phyloP scores from a whole-genome alignment of 2,888 invertebrate genomes.

The Troilus luridus region DNA sequence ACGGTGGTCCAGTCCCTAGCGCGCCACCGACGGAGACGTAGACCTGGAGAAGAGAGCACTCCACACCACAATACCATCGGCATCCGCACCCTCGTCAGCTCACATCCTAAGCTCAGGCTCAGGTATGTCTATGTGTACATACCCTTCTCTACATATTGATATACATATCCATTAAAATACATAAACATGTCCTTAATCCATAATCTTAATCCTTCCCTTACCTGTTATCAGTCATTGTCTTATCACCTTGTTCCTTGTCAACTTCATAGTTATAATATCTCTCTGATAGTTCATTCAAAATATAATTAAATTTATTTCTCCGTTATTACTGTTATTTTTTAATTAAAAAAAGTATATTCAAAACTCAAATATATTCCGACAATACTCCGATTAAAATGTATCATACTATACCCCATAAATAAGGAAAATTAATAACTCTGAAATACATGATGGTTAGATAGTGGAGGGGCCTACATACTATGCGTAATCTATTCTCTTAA shows the following conservation, averaged over 20 bases:
- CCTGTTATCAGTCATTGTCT: conserved; percentile 27
- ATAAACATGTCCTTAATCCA: neutral
- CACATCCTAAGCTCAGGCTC: neutral
- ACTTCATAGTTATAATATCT: neutral
- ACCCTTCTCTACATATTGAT: neutral
- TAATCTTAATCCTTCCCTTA: neutral
- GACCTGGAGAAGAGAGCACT: neutral
- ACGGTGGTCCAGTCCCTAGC: conserved; percentile 9
- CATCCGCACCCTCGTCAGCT: neutral
- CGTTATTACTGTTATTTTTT: neutral
- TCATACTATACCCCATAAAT: too few relatives aligned
- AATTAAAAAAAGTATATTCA: too few relatives aligned
- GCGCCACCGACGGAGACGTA: conserved; percentile 34
- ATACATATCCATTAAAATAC: neutral
- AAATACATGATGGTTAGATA: neutral
- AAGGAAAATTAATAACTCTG: neutral
- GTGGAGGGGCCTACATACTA: neutral
- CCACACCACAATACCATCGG: conserved; percentile 30
- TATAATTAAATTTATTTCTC: neutral
- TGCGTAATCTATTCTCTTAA: neutral
- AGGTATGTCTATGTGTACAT: neutral
- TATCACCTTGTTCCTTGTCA: neutral
- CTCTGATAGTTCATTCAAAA: neutral
- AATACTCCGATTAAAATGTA: too few relatives aligned
- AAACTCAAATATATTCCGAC: too few relatives aligned